Conservation (phyloP, 2,797 vertebrate species). For the Peromyscus melanophrys region DNA sequence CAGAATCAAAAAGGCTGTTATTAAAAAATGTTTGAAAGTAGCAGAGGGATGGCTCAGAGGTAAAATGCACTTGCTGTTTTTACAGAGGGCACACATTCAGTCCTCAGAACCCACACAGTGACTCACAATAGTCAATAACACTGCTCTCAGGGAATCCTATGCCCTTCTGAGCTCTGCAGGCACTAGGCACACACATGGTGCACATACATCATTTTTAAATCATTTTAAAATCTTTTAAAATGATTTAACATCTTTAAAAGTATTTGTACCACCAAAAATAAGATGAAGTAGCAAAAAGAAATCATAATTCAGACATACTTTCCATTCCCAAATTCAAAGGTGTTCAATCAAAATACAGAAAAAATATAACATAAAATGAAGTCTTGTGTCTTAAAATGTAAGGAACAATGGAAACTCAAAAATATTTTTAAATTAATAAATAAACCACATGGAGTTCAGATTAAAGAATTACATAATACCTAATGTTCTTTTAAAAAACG, state of each 20-base stretch:
- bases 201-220: neutral
- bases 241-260: neutral
- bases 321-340: neutral
- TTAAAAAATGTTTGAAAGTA: neutral
- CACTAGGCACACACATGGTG: neutral
- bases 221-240: neutral
- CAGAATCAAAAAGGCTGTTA: neutral
- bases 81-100: neutral
- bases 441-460: constrained; percentile 54
- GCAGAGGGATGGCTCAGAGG: neutral
- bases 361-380: neutral
- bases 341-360: constrained; percentile 33
- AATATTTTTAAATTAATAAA: constrained; percentile 82
- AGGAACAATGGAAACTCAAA: constrained; percentile 70
- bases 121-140: neutral
- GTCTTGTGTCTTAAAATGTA: constrained; percentile 52
- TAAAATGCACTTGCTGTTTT: neutral
- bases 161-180: neutral
- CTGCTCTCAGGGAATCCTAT: neutral
- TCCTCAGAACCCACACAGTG: neutral
- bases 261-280: neutral
- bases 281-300: constrained; percentile 64
- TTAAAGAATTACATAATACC: constrained; percentile 70
- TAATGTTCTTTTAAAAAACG: constrained; percentile 71
- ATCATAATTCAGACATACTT: neutral